Evolutionary conservation across 2,797 vertebrate genomes (phyloP).

Genomic region (Neosilurus hyrtlii): DNA sequence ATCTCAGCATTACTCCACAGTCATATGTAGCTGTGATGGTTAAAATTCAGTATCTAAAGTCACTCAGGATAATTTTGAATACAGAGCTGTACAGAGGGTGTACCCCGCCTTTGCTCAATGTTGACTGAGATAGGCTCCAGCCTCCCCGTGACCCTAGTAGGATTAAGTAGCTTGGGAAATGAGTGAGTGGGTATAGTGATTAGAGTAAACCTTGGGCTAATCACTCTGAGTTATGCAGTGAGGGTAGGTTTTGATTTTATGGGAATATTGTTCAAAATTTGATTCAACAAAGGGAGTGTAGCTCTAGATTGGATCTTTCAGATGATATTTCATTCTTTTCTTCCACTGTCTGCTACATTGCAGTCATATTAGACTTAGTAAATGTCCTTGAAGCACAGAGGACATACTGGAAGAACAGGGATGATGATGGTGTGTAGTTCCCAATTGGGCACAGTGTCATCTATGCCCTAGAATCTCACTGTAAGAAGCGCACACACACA

Average conservation of each 20-base stretch:
- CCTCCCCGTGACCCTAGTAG: no score
- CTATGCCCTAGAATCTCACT: conserved; percentile 52
- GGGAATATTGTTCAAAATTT: background rate
- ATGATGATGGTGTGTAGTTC: conserved; percentile 54
- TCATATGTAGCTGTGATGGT: background rate
- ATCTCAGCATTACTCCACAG: conserved; percentile 1
- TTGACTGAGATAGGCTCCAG: no score
- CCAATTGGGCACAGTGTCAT: conserved; percentile 55
- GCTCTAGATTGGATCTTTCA: background rate
- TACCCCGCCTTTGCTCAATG: no score
- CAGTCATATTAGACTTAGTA: conserved; percentile 40
- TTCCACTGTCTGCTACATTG: conserved; percentile 4
- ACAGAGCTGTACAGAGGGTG: no score
- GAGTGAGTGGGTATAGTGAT: background rate
- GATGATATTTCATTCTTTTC: conserved; percentile 13
- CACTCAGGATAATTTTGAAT: background rate
- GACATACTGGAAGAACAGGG: conserved; percentile 55
- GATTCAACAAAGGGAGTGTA: background rate
- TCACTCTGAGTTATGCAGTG: background rate
- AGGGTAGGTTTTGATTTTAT: background rate
- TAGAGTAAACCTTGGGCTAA: background rate
- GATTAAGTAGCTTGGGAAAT: no score
- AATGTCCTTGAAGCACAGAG: conserved; percentile 59
- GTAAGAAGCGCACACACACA: conserved; percentile 40
- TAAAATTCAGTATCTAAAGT: background rate